Conservation (phyloP, 2,888 invertebrate genomes). For the Aethes cnicana region DNA sequence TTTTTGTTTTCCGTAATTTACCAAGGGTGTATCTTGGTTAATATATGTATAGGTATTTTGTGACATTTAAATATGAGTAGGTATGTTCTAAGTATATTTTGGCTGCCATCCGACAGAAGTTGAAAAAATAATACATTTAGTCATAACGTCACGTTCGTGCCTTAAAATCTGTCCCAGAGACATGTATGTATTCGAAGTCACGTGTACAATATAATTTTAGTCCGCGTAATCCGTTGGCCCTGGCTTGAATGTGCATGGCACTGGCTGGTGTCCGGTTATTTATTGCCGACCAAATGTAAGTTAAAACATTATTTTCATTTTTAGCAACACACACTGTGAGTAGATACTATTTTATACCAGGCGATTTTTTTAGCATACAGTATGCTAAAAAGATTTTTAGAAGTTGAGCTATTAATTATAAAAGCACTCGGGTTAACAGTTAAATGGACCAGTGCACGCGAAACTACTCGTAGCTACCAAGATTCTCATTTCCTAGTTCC, state of each 20-base stretch:
- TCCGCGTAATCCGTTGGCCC: slow-evolving; percentile 17
- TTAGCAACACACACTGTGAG: too few relatives aligned
- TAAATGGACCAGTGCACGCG: too few relatives aligned
- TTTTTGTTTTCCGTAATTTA: too few relatives aligned
- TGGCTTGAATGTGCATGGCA: slow-evolving; percentile 7
- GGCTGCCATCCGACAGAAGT: background rate
- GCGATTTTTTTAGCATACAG: too few relatives aligned
- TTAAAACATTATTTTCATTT: background rate
- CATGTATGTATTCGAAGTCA: slow-evolving; percentile 22
- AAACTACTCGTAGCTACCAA: too few relatives aligned
- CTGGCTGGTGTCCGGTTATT: slow-evolving; percentile 10
- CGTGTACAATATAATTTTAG: slow-evolving; percentile 26
- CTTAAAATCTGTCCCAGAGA: slow-evolving; percentile 12
- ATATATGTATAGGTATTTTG: too few relatives aligned
- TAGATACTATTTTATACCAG: too few relatives aligned
- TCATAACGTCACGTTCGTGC: slow-evolving; percentile 12
- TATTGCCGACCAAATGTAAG: slow-evolving; percentile 1
- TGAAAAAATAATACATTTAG: slow-evolving; percentile 10
- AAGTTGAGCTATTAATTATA: too few relatives aligned
- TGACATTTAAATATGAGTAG: slow-evolving; percentile 42
- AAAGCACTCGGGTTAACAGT: too few relatives aligned
- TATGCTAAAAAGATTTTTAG: too few relatives aligned
- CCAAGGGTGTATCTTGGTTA: too few relatives aligned
- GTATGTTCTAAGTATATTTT: slow-evolving; percentile 43
- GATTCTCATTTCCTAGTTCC: too few relatives aligned